Evolutionary conservation across 2,888 invertebrate genomes (phyloP), one percentile per base, ranked within the genome.

Genomic region (Shargacucullia verbasci): DNA sequence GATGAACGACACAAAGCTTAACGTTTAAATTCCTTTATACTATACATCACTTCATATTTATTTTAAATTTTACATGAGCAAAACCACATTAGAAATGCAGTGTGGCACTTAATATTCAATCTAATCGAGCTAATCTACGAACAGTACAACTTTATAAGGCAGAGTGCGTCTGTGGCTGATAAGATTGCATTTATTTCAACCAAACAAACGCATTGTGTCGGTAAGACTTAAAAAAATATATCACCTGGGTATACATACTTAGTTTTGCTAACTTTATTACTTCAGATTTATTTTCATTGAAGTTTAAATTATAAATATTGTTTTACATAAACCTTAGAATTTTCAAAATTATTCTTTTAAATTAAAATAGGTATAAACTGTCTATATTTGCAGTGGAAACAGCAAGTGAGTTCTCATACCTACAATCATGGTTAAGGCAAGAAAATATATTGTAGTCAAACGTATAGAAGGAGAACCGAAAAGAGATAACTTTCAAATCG

Each of bases 401-500:
- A 20, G 20, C 20, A 20, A 20, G 20, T 20, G 20, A 20, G 20
- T 4, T 20, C 20, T 20, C 4, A 20, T 20, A 20, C 9, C 31
- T 11, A 10, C 10, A 43, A 11, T 13, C 46, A 95, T 94, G 93
- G 89, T 95, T 37, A 90, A 89, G 43, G 94, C 94, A 14, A 94
- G 93, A 70, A 95, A 72, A 59, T 73, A 73, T 10, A 77, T 95
- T 2, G 90, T 85, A 0, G 94, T 12, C 10, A 69, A 94, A 65
- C 84, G 89, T 45, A 96, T 96, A 70, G 81, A 94, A 15, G 95
- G 95, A 0, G 81, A 90, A 25, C 95, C 96, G 0, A 95, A 95
- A 76, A 77, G 84, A 20, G 83, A 90, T 0, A 95, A 96, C 81
- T 92, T 95, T 14, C 85, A 94, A 70, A 72, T 96, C 6, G 91